Evolutionary conservation across 2,888 invertebrate genomes (phyloP).

Genomic region (Lepas anatifera): DNA sequence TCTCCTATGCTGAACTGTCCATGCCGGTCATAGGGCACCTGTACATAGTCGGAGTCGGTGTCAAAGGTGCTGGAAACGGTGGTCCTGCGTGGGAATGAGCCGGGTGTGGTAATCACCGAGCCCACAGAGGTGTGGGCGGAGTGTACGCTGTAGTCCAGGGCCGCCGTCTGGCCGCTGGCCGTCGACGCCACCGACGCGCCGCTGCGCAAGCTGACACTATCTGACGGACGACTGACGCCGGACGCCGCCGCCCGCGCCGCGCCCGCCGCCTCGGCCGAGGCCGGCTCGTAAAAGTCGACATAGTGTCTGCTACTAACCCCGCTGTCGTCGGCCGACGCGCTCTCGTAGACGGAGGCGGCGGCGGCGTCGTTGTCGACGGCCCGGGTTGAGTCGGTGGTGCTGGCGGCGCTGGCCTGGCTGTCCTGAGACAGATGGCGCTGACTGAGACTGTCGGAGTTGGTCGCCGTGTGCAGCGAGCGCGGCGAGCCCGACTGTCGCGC

Average conservation of each 20-base stretch:
- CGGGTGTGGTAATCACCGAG: slow-evolving; percentile 16
- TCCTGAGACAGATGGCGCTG: neutral
- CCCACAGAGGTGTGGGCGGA: slow-evolving; percentile 22
- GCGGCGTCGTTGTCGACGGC: neutral
- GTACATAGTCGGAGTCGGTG: slow-evolving; percentile 81
- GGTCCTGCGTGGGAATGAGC: slow-evolving; percentile 24
- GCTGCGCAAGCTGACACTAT: neutral
- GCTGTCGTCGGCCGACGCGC: neutral
- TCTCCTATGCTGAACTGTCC: slow-evolving; percentile 4
- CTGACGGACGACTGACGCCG: neutral
- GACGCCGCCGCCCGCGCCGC: slow-evolving; percentile 7
- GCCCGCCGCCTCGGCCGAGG: neutral
- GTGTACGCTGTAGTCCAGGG: slow-evolving; percentile 25
- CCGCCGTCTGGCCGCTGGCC: neutral
- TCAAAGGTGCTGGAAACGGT: slow-evolving; percentile 70
- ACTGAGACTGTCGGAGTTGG: slow-evolving; percentile 16
- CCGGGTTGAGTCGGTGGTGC: slow-evolving; percentile 1
- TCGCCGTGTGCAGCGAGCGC: slow-evolving; percentile 45
- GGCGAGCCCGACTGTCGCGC: neutral
- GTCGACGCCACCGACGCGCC: neutral
- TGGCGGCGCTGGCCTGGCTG: neutral
- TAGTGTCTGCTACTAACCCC: no score
- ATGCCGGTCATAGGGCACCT: slow-evolving; percentile 39
- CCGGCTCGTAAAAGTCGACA: slow-evolving; percentile 14
- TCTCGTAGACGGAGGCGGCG: neutral